Percentiles rank a stretch among this genome's conserved stretches.
These are phyloP conservation scores for Habroteleia sp. DNA, from an alignment of 2,888 invertebrate genomes.

Conservation along the genomic window DNA sequence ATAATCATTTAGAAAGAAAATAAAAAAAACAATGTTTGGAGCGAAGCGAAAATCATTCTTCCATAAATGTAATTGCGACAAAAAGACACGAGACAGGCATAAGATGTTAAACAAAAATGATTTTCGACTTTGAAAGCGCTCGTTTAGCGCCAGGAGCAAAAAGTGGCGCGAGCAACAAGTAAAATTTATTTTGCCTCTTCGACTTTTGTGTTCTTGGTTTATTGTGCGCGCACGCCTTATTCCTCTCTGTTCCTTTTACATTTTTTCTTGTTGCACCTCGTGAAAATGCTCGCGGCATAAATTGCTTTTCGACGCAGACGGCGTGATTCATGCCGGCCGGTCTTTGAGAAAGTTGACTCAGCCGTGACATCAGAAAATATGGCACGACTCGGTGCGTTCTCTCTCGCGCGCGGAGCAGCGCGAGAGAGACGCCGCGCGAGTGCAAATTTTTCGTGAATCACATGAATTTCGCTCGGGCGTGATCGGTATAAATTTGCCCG, in stretches of 20 bases:
- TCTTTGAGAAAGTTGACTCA: constrained; percentile 56
- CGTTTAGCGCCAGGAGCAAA: background rate
- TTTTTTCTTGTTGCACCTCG: constrained; percentile 7
- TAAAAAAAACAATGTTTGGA: too few species aligned
- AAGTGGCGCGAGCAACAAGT: constrained; percentile 9
- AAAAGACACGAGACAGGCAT: too few species aligned
- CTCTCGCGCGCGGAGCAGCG: constrained; percentile 1
- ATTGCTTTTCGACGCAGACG: constrained; percentile 51
- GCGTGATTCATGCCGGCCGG: constrained; percentile 52
- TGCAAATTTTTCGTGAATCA: constrained; percentile 37
- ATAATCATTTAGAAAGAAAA: too few species aligned
- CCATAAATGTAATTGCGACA: too few species aligned
- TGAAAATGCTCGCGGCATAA: constrained; percentile 50
- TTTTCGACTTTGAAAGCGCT: too few species aligned
- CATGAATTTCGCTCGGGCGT: constrained; percentile 46
- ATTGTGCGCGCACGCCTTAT: background rate
- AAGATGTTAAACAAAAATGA: background rate
- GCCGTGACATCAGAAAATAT: constrained; percentile 55
- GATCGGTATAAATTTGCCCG: constrained; percentile 48
- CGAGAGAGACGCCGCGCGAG: too few species aligned
- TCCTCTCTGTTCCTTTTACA: background rate
- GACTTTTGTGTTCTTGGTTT: background rate
- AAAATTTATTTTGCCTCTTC: background rate
- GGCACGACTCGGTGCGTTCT: constrained; percentile 22
- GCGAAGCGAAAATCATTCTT: too few species aligned